These are phyloP conservation scores for Octonoba sinensis DNA, from an alignment of 2,888 invertebrate species.

Conservation along the genomic window DNA sequence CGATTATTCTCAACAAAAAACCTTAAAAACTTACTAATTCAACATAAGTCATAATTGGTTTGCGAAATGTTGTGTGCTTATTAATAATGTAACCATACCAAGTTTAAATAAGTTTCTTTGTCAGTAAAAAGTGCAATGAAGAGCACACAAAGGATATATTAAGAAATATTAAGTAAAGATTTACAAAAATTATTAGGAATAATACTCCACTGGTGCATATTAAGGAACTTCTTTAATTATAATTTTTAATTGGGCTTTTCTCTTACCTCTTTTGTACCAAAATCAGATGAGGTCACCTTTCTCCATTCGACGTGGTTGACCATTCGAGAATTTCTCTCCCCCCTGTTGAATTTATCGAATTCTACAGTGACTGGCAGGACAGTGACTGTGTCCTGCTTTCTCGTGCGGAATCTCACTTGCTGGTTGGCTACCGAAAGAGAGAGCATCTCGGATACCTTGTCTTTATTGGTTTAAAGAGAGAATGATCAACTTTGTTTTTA, in stretches of 20 bases:
- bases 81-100: too few relatives aligned
- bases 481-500: too few relatives aligned
- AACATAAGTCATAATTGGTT: too few relatives aligned
- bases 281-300: conserved; percentile 54
- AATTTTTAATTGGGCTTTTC: not conserved
- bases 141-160: too few relatives aligned
- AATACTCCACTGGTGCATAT: not conserved
- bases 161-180: too few relatives aligned
- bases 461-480: not conserved
- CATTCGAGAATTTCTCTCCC: conserved; percentile 56
- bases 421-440: conserved; percentile 64
- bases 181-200: too few relatives aligned
- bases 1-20: too few relatives aligned
- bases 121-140: too few relatives aligned
- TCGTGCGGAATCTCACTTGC: conserved; percentile 62
- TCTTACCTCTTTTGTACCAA: conserved; percentile 60
- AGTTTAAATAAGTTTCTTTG: too few relatives aligned
- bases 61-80: too few relatives aligned
- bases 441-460: conserved; percentile 55
- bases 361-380: conserved; percentile 65
- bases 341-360: conserved; percentile 61
- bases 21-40: too few relatives aligned
- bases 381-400: conserved; percentile 60
- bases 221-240: not conserved
- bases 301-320: conserved; percentile 60